Evolutionary conservation across 2,113 vertebrate genomes (phyloP).

Genomic region (Cebus imitator): DNA sequence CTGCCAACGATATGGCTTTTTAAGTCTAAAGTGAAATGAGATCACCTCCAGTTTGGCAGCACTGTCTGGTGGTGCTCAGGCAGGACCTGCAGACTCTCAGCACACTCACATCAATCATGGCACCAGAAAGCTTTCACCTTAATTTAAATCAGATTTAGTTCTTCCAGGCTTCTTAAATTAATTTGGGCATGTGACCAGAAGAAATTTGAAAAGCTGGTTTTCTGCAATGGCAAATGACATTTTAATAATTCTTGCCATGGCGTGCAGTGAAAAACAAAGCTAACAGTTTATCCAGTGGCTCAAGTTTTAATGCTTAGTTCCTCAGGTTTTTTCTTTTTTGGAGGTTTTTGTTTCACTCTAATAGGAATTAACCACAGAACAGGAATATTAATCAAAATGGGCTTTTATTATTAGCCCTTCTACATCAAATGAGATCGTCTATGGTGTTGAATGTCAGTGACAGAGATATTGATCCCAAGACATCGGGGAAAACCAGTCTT

Average conservation of each 20-base stretch:
- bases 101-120: neutral
- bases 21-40: slow-evolving; percentile 61
- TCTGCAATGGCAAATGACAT: neutral
- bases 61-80: slow-evolving; percentile 52
- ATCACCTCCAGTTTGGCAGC: slow-evolving; percentile 54
- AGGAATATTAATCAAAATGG: neutral
- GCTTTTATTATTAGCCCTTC: neutral
- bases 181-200: neutral
- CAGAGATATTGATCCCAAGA: neutral
- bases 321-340: neutral
- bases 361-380: neutral
- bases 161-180: slow-evolving; percentile 44
- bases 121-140: slow-evolving; percentile 56
- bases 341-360: neutral
- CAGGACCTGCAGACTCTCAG: slow-evolving; percentile 40
- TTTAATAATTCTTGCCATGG: neutral
- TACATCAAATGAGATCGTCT: slow-evolving; percentile 45
- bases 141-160: slow-evolving; percentile 48
- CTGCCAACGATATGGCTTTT: slow-evolving; percentile 67
- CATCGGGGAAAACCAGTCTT: neutral
- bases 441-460: neutral
- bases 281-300: neutral
- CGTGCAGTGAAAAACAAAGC: slow-evolving; percentile 24
- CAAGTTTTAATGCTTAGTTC: slow-evolving; percentile 26
- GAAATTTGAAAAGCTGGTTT: slow-evolving; percentile 14